Evolutionary conservation across 2,888 invertebrate species (phyloP).

Genomic region (Taphrorychus bicolor): DNA sequence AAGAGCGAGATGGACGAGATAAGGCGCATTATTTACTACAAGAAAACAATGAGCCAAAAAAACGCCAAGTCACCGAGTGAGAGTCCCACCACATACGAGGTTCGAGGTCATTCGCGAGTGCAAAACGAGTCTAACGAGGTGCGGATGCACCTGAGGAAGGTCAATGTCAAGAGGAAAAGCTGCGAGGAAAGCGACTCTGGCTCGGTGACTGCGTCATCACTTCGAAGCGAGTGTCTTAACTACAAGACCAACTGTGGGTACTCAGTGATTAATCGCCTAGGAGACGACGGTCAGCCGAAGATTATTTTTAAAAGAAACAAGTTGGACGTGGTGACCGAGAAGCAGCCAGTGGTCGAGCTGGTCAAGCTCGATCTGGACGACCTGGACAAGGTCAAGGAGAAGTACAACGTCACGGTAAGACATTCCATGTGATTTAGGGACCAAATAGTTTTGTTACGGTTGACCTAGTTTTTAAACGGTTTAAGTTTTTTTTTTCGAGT

Average conservation of each 20-base stretch:
- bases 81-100: slow-evolving; percentile 41
- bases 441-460: slow-evolving; percentile 44
- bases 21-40: slow-evolving; percentile 50
- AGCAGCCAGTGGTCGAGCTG: slow-evolving; percentile 49
- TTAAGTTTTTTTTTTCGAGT: no score
- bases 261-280: slow-evolving; percentile 48
- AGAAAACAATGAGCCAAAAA: slow-evolving; percentile 43
- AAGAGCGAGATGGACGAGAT: slow-evolving; percentile 50
- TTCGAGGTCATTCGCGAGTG: slow-evolving; percentile 27
- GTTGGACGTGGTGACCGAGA: not conserved
- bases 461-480: slow-evolving; percentile 5
- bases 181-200: slow-evolving; percentile 36
- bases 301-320: slow-evolving; percentile 52
- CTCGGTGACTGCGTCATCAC: slow-evolving; percentile 18
- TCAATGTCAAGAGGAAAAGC: slow-evolving; percentile 42
- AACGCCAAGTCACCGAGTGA: slow-evolving; percentile 29
- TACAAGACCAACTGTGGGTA: slow-evolving; percentile 43
- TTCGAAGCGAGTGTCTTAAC: not conserved
- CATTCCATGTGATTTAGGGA: slow-evolving; percentile 46
- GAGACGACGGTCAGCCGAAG: slow-evolving; percentile 50
- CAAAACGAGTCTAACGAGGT: slow-evolving; percentile 39
- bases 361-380: slow-evolving; percentile 51
- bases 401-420: slow-evolving; percentile 36
- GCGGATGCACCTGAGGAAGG: slow-evolving; percentile 47
- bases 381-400: slow-evolving; percentile 36